Evolutionary conservation across 2,797 vertebrate genomes (phyloP).

Genomic region (Crenichthys baileyi): DNA sequence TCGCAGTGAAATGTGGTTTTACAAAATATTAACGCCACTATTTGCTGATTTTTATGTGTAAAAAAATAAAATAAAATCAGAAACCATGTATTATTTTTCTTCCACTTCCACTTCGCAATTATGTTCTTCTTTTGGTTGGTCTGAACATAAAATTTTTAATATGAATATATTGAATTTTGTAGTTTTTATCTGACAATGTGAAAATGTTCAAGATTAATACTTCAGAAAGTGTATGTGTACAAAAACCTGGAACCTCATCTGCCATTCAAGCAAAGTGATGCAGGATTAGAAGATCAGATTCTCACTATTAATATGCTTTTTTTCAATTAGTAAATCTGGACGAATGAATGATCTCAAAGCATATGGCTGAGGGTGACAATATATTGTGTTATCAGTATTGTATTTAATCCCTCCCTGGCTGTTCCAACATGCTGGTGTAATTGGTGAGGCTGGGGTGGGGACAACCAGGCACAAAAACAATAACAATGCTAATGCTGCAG

Average conservation of each 20-base stretch:
- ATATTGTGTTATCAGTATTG: conserved; percentile 69
- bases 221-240: background rate
- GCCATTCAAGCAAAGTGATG: conserved; percentile 29
- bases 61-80: background rate
- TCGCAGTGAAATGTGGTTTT: background rate
- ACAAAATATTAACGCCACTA: background rate
- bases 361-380: conserved; percentile 72
- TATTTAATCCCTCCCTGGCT: conserved; percentile 67
- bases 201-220: background rate
- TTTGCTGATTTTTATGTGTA: background rate
- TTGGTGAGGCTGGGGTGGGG: conserved; percentile 66
- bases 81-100: background rate
- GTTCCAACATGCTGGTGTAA: conserved; percentile 71
- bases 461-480: conserved; percentile 60
- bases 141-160: background rate
- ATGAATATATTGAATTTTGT: background rate
- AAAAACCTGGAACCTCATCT: conserved; percentile 13
- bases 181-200: background rate
- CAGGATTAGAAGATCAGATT: conserved; percentile 53
- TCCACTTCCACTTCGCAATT: background rate
- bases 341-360: conserved; percentile 72
- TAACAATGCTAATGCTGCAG: conserved; percentile 69
- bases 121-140: background rate
- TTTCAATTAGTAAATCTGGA: conserved; percentile 70
- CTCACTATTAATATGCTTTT: conserved; percentile 76